These are phyloP conservation scores for Mechanitis messenoides DNA, from an alignment of 2,888 invertebrate genomes.

Conservation along the genomic window DNA sequence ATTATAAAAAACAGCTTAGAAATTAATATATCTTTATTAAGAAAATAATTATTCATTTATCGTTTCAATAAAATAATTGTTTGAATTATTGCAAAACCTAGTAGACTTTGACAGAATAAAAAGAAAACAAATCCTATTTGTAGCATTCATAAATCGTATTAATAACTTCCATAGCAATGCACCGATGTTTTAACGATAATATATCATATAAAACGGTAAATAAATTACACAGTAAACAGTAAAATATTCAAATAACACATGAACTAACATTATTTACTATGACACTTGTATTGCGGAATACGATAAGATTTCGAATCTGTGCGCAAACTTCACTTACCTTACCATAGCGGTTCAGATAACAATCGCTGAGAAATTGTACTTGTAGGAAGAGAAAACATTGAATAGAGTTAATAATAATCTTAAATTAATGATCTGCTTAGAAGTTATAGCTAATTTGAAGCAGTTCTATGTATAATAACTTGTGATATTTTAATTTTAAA, in stretches of 20 bases:
- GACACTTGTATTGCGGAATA: conserved; percentile 28
- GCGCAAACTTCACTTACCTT: conserved; percentile 25
- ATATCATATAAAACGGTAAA: conserved; percentile 1
- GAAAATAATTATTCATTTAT: too few relatives aligned
- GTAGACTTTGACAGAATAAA: too few relatives aligned
- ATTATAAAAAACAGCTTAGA: too few relatives aligned
- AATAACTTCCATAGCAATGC: background rate
- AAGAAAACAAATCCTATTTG: too few relatives aligned
- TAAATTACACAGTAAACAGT: conserved; percentile 12
- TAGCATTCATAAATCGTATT: too few relatives aligned
- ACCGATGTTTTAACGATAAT: background rate
- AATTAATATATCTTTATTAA: too few relatives aligned
- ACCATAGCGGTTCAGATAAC: conserved; percentile 24
- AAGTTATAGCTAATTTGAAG: background rate
- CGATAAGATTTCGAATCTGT: conserved; percentile 26
- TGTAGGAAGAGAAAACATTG: conserved; percentile 20
- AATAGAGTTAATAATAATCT: conserved; percentile 12
- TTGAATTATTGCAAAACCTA: too few relatives aligned
- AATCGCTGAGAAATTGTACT: conserved; percentile 27
- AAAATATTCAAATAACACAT: conserved; percentile 23
- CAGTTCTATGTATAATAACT: too few relatives aligned
- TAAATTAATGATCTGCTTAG: conserved; percentile 10
- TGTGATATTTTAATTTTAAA: too few relatives aligned
- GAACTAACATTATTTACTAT: conserved; percentile 26
- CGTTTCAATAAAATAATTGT: too few relatives aligned